A percentile compares a stretch with the other conserved stretches of the same genome.
These are phyloP conservation scores for Conger conger DNA, from an alignment of 2,113 vertebrate species.

Conservation along the genomic window DNA sequence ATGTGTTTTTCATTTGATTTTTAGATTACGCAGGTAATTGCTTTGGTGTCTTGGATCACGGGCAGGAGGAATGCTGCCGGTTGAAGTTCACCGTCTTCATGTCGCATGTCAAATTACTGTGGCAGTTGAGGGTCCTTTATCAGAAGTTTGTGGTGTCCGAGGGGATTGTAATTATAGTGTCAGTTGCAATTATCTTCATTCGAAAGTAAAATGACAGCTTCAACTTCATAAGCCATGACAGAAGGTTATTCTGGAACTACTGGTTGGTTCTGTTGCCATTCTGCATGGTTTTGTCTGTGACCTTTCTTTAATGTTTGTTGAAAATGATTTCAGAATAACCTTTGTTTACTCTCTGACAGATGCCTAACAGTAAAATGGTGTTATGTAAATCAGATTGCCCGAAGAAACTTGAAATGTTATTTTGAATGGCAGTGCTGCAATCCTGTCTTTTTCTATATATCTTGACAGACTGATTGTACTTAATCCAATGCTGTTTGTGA, in stretches of 20 bases:
- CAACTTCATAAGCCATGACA: not conserved
- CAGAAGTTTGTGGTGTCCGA: constrained; percentile 19
- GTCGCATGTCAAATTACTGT: constrained; percentile 6
- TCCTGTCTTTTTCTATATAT: constrained; percentile 16
- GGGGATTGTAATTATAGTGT: constrained; percentile 37
- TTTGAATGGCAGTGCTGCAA: constrained; percentile 24
- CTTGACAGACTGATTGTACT: constrained; percentile 1
- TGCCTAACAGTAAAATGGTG: not conserved
- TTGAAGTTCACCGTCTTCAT: constrained; percentile 34
- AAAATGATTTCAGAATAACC: not conserved
- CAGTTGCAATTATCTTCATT: constrained; percentile 24
- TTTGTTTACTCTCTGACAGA: not conserved
- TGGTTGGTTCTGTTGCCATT: not conserved
- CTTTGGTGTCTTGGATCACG: constrained; percentile 38
- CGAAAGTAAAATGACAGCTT: not conserved
- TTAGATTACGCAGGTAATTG: constrained; percentile 57
- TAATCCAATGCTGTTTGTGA: not conserved
- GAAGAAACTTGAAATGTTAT: constrained; percentile 47
- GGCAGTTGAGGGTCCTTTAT: constrained; percentile 40
- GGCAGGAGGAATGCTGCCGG: constrained; percentile 11
- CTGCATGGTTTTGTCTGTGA: not conserved
- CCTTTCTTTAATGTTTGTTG: not conserved
- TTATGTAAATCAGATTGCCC: constrained; percentile 21
- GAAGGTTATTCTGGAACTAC: not conserved
- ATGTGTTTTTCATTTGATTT: constrained; percentile 48